Percentiles rank a stretch among this genome's conserved stretches.
These are phyloP conservation scores for Anoplolepis gracilipes DNA, from an alignment of 1,140 invertebrate species.

Conservation along the genomic window DNA sequence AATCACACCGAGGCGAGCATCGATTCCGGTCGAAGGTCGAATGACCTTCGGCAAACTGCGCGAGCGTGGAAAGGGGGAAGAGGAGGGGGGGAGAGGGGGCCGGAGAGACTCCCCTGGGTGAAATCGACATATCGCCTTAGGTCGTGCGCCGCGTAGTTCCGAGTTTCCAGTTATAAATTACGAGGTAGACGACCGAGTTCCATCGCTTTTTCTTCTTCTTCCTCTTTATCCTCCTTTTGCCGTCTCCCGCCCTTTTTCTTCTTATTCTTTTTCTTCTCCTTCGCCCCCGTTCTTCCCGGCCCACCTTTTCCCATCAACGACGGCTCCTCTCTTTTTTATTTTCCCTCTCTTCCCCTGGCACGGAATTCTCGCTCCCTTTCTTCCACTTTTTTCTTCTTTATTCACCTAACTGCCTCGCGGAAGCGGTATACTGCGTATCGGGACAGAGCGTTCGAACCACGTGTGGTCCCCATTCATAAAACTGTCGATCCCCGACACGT, in stretches of 20 bases:
- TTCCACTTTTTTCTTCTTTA: constrained; percentile 68
- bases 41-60: constrained; percentile 71
- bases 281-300: not conserved
- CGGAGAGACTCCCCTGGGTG: constrained; percentile 70
- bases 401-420: constrained; percentile 67
- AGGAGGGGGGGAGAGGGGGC: too few relatives aligned
- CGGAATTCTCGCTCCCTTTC: constrained; percentile 13
- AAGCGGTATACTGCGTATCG: constrained; percentile 70
- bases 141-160: constrained; percentile 72
- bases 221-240: constrained; percentile 20
- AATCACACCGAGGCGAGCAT: constrained; percentile 58
- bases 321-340: constrained; percentile 43
- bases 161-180: constrained; percentile 78
- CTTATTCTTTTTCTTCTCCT: constrained; percentile 15
- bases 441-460: constrained; percentile 71
- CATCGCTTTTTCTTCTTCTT: constrained; percentile 59
- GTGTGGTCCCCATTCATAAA: constrained; percentile 76
- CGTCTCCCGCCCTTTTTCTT: constrained; percentile 24
- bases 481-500: constrained; percentile 67
- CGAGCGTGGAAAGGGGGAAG: not conserved
- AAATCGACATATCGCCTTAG: constrained; percentile 76
- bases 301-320: not conserved
- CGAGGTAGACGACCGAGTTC: constrained; percentile 76
- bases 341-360: not conserved
- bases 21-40: constrained; percentile 73